Percentiles rank a stretch among this genome's conserved stretches.
Evolutionary conservation across 2,888 invertebrate genomes (phyloP).

Genomic region (Kuschelorhynchus macadamiae): DNA sequence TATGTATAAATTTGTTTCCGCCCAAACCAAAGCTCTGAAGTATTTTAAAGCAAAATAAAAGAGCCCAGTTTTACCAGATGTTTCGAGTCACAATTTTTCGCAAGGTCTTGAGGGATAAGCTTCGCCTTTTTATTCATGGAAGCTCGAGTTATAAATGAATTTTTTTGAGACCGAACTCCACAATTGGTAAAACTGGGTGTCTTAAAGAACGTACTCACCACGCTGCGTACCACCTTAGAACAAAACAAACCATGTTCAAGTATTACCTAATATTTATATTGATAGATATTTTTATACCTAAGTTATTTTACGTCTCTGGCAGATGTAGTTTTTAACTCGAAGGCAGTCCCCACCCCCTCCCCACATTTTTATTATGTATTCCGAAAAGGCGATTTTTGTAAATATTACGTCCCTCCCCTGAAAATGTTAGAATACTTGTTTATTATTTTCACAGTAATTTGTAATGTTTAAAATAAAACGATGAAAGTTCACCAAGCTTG

Average conservation of each 20-base stretch:
- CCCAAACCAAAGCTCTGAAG: constrained; percentile 63
- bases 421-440: constrained; percentile 68
- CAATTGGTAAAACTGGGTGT: constrained; percentile 30
- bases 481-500: constrained; percentile 7
- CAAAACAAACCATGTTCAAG: constrained; percentile 59
- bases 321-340: constrained; percentile 63
- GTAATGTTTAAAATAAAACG: constrained; percentile 57
- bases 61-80: constrained; percentile 19
- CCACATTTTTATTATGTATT: constrained; percentile 59
- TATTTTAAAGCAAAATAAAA: constrained; percentile 55
- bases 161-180: constrained; percentile 2
- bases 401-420: constrained; percentile 61
- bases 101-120: too few species aligned
- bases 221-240: constrained; percentile 53
- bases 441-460: constrained; percentile 64
- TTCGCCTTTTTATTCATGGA: too few species aligned
- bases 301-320: constrained; percentile 57
- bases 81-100: too few species aligned
- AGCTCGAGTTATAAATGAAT: too few species aligned
- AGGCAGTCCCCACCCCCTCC: constrained; percentile 53
- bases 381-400: constrained; percentile 61
- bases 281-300: constrained; percentile 61
- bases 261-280: constrained; percentile 63
- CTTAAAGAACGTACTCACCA: constrained; percentile 29
- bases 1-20: constrained; percentile 37